phyloP scores from a whole-genome alignment of 2,797 vertebrate genomes.

The Rhinichthys osculus region DNA sequence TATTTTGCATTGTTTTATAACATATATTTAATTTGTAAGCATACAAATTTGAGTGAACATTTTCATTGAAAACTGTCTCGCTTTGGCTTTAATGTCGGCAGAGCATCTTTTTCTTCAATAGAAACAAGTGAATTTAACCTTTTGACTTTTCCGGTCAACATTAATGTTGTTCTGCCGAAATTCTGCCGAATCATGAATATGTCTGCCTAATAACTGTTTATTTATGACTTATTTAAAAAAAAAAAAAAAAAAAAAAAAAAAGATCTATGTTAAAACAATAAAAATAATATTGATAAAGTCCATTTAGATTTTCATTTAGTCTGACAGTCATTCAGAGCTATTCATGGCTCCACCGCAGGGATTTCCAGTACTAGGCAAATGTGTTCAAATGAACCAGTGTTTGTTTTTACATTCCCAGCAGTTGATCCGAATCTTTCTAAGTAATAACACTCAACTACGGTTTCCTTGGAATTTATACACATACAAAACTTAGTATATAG shows the following conservation, averaged over 20 bases:
- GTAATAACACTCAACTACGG: constrained; percentile 1
- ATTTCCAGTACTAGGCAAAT: neutral
- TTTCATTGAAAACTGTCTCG: no score
- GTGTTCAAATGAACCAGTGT: constrained; percentile 1
- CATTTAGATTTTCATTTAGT: neutral
- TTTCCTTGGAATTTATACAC: neutral
- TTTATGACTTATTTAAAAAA: neutral
- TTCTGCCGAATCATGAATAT: neutral
- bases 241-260: neutral
- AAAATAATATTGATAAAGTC: neutral
- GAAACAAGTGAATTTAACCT: neutral
- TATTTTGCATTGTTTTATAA: neutral
- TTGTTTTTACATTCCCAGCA: constrained; percentile 11
- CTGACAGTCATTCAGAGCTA: neutral
- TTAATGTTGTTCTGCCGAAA: no score
- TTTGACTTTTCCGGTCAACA: no score
- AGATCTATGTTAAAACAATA: neutral
- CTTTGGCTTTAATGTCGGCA: neutral
- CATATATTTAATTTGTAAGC: no score
- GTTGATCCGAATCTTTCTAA: neutral
- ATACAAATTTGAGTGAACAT: no score
- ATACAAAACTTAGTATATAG: neutral
- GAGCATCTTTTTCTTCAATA: neutral
- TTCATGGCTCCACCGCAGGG: neutral
- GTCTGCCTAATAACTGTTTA: neutral